phyloP scores from a whole-genome alignment of 2,113 vertebrate genomes.

The Ceuthmochares aereus region DNA sequence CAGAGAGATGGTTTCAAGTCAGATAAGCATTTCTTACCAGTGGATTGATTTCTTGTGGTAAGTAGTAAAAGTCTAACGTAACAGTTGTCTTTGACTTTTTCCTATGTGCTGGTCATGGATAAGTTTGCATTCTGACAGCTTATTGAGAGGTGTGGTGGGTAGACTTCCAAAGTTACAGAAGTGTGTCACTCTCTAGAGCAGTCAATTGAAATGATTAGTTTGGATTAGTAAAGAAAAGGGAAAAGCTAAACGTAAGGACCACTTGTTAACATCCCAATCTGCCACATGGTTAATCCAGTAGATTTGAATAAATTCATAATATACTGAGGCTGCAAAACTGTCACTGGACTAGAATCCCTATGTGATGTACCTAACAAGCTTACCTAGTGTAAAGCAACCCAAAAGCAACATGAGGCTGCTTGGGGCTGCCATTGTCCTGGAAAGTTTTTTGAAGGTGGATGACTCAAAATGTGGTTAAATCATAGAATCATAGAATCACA shows the following conservation, averaged over 20 bases:
- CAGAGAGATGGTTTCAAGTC: neutral
- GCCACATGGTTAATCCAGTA: neutral
- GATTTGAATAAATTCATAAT: neutral
- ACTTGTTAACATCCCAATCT: neutral
- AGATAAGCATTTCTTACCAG: neutral
- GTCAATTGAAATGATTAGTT: neutral
- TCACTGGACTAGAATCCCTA: neutral
- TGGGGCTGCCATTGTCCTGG: too few species aligned
- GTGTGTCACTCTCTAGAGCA: fast-evolving
- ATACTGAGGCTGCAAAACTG: neutral
- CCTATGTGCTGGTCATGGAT: neutral
- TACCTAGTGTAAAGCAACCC: too few species aligned
- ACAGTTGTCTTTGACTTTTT: neutral
- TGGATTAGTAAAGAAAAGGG: neutral
- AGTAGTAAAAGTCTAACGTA: neutral
- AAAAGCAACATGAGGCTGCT: too few species aligned
- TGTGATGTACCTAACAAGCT: neutral
- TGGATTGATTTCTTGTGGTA: neutral
- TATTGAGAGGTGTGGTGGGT: fast-evolving
- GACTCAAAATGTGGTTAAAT: too few species aligned
- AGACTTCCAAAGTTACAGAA: neutral
- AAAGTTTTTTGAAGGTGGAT: too few species aligned
- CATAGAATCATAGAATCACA: too few species aligned
- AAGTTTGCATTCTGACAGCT: neutral
- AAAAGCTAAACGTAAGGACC: neutral